Evolutionary conservation across 2,888 invertebrate species (phyloP).

Genomic region (Copidosoma aretas): DNA sequence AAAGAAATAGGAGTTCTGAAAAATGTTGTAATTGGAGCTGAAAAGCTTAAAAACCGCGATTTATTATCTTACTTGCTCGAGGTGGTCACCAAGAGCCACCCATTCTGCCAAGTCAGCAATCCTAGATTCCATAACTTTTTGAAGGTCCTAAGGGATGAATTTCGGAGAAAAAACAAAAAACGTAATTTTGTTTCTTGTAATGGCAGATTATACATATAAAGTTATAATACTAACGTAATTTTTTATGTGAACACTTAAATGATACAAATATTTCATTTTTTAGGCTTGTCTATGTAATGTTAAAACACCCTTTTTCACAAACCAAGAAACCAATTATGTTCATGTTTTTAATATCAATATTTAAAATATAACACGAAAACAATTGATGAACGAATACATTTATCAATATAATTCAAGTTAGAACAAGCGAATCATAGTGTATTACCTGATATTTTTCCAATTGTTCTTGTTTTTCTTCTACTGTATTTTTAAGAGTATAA

Average conservation of each 20-base stretch:
- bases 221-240: too few species aligned
- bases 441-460: conserved; percentile 86
- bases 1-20: conserved; percentile 16
- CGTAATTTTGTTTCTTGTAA: background rate
- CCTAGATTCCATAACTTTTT: conserved; percentile 76
- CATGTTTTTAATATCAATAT: background rate
- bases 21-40: conserved; percentile 29
- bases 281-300: too few species aligned
- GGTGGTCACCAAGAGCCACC: conserved; percentile 77
- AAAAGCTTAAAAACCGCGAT: conserved; percentile 34
- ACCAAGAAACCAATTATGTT: conserved; percentile 1
- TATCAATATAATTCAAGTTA: conserved; percentile 40
- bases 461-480: conserved; percentile 91
- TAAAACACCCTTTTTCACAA: background rate
- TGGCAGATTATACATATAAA: too few species aligned
- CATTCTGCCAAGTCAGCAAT: conserved; percentile 77
- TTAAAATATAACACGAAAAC: background rate
- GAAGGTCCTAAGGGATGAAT: conserved; percentile 72
- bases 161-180: conserved; percentile 25
- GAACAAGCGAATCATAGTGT: background rate
- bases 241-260: too few species aligned
- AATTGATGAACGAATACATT: background rate
- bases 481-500: conserved; percentile 80
- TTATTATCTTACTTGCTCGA: conserved; percentile 79
- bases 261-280: too few species aligned